Base-by-base conservation (phyloP, 2,888 invertebrate genomes). In the Athetis lepigone region DNA sequence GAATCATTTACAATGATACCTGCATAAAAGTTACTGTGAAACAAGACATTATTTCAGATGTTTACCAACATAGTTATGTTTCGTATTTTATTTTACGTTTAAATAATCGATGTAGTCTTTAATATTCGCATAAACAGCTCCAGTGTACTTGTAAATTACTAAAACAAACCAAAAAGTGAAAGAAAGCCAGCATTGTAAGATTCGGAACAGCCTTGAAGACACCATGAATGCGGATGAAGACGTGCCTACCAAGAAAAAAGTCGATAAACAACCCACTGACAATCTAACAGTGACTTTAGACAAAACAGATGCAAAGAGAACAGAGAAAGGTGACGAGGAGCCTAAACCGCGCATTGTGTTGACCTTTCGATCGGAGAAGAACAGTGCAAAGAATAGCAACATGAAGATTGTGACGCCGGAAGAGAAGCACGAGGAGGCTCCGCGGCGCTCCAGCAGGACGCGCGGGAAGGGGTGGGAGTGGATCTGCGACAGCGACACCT, bases 311-410 rank as follows among this genome's bases (percentile, higher is more conserved):
- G 69, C 72, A 2, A 90, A 88, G 65, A 91, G 89, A 80, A 51
- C 79, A 2, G 91, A 89, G 4, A 90, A 90, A 77, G 82, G 83
- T 27, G 92, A 91, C 8, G 92, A 92, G 55, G 94, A 94, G 58
- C 92, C 92, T 0, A 96, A 96, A 81, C 96, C 96, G 2, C 93
- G 96, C 42, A 96, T 96, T 62, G 96, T 96, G 8, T 85, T 96
- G 33, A 96, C 96, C 0, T 96, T 96, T 72, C 93, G 96, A n/a
- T 96, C 96, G 0, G 96, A 96, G 63, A 96, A 96, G 80, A 93
- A 94, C 2, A 95, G 95, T 67, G 90, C 93, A 0, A 95, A 95
- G 67, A 95, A 89, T 47, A 91, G 90, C 56, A 95, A 95, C 68
- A 95, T 96, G 90, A 95, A 95, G 83, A 95, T 95, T 18, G 95